Conservation (phyloP, 2,797 vertebrate species). For the Sarcophilus harrisii region DNA sequence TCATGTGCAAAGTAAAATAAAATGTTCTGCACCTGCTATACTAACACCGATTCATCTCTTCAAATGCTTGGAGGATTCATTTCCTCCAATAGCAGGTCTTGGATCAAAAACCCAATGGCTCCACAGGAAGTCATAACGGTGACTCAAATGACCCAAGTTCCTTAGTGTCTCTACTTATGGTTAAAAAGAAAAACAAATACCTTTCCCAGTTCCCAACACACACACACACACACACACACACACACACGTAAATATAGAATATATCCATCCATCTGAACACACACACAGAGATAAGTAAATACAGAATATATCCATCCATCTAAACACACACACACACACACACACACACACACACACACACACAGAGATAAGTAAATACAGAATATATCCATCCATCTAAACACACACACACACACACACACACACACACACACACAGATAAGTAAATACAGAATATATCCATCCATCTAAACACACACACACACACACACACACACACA, state of each 20-base stretch:
- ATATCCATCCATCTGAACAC: too few relatives aligned
- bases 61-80: slow-evolving; percentile 34
- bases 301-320: too few relatives aligned
- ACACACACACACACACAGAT: too few relatives aligned
- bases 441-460: too few relatives aligned
- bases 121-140: not conserved
- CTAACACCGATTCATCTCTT: slow-evolving; percentile 46
- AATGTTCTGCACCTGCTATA: slow-evolving; percentile 80
- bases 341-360: not conserved
- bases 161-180: not conserved
- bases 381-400: too few relatives aligned
- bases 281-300: not conserved
- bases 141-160: not conserved
- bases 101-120: slow-evolving; percentile 61
- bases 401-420: too few relatives aligned
- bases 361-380: too few relatives aligned
- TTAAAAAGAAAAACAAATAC: not conserved
- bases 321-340: not conserved
- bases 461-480: too few relatives aligned
- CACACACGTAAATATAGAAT: too few relatives aligned
- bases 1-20: slow-evolving; percentile 77
- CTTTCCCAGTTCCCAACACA: not conserved
- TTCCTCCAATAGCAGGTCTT: slow-evolving; percentile 66
- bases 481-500: not conserved
- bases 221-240: not conserved